Evolutionary conservation across 2,888 invertebrate genomes (phyloP).

Genomic region (Cheilosia impressa): DNA sequence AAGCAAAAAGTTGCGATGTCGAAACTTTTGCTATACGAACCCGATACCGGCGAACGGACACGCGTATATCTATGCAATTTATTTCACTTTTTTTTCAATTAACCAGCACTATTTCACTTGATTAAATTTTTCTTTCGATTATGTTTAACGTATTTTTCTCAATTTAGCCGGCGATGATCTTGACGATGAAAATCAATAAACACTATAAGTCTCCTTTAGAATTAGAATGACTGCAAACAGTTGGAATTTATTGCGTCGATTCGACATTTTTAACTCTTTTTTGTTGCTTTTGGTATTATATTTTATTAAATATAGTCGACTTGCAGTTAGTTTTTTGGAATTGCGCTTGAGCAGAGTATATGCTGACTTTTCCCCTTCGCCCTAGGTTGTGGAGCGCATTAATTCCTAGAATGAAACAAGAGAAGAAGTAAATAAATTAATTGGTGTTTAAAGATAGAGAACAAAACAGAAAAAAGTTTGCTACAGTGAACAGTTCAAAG

Average conservation of each 20-base stretch:
- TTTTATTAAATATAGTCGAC: slow-evolving; percentile 10
- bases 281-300: background rate
- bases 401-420: slow-evolving; percentile 56
- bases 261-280: slow-evolving; percentile 78
- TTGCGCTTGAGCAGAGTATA: background rate
- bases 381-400: background rate
- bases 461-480: background rate
- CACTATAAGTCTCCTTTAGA: slow-evolving; percentile 73
- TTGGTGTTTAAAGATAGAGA: slow-evolving; percentile 21
- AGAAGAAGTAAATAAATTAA: slow-evolving; percentile 41
- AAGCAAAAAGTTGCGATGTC: slow-evolving; percentile 20
- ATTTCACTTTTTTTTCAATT: slow-evolving; percentile 15
- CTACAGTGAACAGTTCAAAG: slow-evolving; percentile 35
- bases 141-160: slow-evolving; percentile 21
- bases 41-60: slow-evolving; percentile 18
- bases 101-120: slow-evolving; percentile 14
- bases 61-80: slow-evolving; percentile 16
- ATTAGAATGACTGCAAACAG: slow-evolving; percentile 74
- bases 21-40: slow-evolving; percentile 22
- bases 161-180: slow-evolving; percentile 22
- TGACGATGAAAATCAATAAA: slow-evolving; percentile 36
- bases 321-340: slow-evolving; percentile 33
- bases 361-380: slow-evolving; percentile 8
- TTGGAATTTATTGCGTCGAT: slow-evolving; percentile 77
- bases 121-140: slow-evolving; percentile 2